A percentile compares a stretch with the other conserved stretches of the same genome.
These are phyloP conservation scores for Palythoa grandiflora DNA, from an alignment of 92 coral and sea anemone genomes.

Conservation along the genomic window DNA sequence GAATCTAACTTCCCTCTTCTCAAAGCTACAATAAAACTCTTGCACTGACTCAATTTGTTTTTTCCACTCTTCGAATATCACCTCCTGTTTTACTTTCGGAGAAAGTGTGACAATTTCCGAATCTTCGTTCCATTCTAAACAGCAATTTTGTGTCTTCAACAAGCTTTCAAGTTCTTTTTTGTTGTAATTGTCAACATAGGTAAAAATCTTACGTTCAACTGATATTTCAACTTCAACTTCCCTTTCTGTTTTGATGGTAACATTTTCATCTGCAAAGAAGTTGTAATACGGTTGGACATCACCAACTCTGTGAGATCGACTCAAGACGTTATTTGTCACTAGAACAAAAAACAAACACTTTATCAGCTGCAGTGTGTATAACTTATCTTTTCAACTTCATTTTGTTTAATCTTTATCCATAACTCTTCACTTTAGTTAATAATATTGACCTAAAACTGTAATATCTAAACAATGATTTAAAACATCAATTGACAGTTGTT, in stretches of 20 bases:
- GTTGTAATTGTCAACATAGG: slow-evolving; percentile 20
- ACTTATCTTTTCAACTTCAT: too few relatives aligned
- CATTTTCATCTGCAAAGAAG: slow-evolving; percentile 49
- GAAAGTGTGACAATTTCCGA: neutral
- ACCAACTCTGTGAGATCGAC: slow-evolving; percentile 51
- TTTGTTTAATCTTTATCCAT: too few relatives aligned
- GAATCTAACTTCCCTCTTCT: slow-evolving; percentile 1
- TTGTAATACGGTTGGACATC: slow-evolving; percentile 57
- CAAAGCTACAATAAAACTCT: slow-evolving; percentile 4
- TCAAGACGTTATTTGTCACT: slow-evolving; percentile 58
- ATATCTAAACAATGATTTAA: too few relatives aligned
- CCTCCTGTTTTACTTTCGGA: slow-evolving; percentile 2
- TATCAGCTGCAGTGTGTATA: too few relatives aligned
- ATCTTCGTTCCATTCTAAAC: neutral
- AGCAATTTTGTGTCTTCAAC: neutral
- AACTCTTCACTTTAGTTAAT: too few relatives aligned
- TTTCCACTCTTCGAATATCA: neutral
- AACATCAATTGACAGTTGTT: too few relatives aligned
- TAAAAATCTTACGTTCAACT: slow-evolving; percentile 7
- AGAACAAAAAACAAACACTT: neutral
- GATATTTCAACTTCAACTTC: slow-evolving; percentile 5
- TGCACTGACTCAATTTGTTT: neutral
- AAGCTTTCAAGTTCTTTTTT: slow-evolving; percentile 20
- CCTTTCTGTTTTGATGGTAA: slow-evolving; percentile 36
- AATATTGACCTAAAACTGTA: too few relatives aligned